Conservation (phyloP, 2,113 vertebrate genomes). For the Leptocoma aspasia region DNA sequence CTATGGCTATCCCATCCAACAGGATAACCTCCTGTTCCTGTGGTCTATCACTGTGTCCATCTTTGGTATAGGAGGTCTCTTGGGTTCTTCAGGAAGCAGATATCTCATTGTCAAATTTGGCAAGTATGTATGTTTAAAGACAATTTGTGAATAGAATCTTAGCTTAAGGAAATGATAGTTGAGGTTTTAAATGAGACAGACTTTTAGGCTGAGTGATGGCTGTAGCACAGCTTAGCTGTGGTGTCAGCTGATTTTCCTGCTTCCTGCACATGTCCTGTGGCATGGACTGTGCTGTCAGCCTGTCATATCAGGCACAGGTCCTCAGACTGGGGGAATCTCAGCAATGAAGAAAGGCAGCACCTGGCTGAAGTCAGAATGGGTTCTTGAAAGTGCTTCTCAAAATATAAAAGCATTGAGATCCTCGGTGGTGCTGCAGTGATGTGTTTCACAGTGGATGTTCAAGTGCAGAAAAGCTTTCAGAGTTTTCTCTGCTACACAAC, state of each 20-base stretch:
- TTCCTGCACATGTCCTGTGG: background rate
- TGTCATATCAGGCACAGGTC: background rate
- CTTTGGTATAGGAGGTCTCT: slow-evolving; percentile 71
- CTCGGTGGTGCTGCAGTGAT: background rate
- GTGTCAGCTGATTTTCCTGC: background rate
- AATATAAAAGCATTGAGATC: background rate
- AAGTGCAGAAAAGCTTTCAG: background rate
- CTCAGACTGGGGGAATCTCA: background rate
- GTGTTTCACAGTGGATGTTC: background rate
- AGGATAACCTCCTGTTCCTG: slow-evolving; percentile 71
- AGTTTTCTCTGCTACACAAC: background rate
- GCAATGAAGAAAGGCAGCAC: background rate
- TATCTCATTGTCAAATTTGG: slow-evolving; percentile 73
- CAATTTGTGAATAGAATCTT: background rate
- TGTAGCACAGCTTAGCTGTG: background rate
- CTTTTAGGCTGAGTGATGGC: background rate
- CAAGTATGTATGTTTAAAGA: slow-evolving; percentile 65
- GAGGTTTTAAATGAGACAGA: background rate
- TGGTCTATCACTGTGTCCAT: slow-evolving; percentile 78
- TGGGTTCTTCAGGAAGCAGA: slow-evolving; percentile 71
- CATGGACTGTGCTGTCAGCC: background rate
- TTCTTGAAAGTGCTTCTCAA: background rate
- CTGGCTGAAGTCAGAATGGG: background rate
- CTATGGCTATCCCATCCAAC: slow-evolving; percentile 58
- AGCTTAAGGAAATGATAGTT: background rate